phyloP scores from a whole-genome alignment of 2,888 invertebrate species.

The Diplazon laetatorius region DNA sequence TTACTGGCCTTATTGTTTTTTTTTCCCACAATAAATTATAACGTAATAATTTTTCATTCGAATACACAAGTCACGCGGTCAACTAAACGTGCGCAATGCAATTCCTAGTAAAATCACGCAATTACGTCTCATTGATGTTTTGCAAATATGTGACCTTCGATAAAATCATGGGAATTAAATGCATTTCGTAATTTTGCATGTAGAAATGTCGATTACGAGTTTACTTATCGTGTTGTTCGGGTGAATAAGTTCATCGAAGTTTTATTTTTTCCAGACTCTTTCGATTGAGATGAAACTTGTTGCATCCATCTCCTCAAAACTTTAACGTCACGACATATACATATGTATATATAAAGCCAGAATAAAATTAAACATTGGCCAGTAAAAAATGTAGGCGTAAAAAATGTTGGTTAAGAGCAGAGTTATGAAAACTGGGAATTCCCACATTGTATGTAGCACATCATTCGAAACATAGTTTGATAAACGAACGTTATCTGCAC shows the following conservation, averaged over 20 bases:
- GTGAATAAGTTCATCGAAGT: slow-evolving; percentile 51
- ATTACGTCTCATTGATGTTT: too few relatives aligned
- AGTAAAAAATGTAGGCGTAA: too few relatives aligned
- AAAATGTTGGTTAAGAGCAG: too few relatives aligned
- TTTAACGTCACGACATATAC: not conserved
- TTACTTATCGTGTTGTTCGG: slow-evolving; percentile 29
- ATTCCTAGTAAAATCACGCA: too few relatives aligned
- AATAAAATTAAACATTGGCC: too few relatives aligned
- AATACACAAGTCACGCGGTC: too few relatives aligned
- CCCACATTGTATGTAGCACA: not conserved
- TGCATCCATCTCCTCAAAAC: not conserved
- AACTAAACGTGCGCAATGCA: too few relatives aligned
- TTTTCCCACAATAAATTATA: too few relatives aligned
- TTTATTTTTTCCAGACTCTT: slow-evolving; percentile 27
- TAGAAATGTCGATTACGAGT: slow-evolving; percentile 32
- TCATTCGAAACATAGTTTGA: not conserved
- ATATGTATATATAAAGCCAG: too few relatives aligned
- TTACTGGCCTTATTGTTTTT: too few relatives aligned
- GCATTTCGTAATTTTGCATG: not conserved
- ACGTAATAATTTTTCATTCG: too few relatives aligned
- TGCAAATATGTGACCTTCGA: not conserved
- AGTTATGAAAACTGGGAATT: not conserved
- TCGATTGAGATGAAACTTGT: not conserved
- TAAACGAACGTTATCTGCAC: slow-evolving; percentile 1
- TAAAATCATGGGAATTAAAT: slow-evolving; percentile 1